Conservation (phyloP, 2,113 vertebrate genomes). For the Helogale parvula region DNA sequence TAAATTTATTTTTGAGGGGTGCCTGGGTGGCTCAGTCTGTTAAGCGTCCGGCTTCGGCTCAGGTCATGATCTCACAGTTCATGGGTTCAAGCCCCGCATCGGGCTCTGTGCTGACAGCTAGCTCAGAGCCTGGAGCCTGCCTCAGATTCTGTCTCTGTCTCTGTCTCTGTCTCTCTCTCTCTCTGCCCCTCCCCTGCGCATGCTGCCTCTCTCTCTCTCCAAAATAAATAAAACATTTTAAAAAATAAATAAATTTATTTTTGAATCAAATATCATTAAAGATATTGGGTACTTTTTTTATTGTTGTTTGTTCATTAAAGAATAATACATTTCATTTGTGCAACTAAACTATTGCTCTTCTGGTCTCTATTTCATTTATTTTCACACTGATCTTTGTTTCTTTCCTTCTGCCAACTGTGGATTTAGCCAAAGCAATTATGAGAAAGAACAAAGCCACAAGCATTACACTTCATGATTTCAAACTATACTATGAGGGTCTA, state of each 20-base stretch:
- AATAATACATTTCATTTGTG: not conserved
- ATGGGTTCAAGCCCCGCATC: too few species aligned
- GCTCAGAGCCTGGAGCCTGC: too few species aligned
- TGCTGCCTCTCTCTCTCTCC: too few species aligned
- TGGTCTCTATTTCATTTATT: not conserved
- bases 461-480: not conserved
- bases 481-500: not conserved
- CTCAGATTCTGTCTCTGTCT: too few species aligned
- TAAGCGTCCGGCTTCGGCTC: too few species aligned
- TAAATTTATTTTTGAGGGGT: not conserved
- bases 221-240: too few species aligned
- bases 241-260: not conserved
- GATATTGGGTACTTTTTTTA: not conserved
- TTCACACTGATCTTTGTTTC: not conserved
- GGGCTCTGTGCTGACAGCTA: too few species aligned
- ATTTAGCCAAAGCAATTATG: not conserved
- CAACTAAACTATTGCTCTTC: not conserved
- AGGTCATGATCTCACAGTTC: too few species aligned
- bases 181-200: too few species aligned
- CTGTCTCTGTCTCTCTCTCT: too few species aligned
- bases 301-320: not conserved
- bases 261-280: not conserved
- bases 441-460: not conserved
- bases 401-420: not conserved
- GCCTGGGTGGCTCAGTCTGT: too few species aligned